Evolutionary conservation across 2,888 invertebrate genomes (phyloP), one percentile per base, ranked within the genome.

Genomic region (Synanthedon andrenaeformis): DNA sequence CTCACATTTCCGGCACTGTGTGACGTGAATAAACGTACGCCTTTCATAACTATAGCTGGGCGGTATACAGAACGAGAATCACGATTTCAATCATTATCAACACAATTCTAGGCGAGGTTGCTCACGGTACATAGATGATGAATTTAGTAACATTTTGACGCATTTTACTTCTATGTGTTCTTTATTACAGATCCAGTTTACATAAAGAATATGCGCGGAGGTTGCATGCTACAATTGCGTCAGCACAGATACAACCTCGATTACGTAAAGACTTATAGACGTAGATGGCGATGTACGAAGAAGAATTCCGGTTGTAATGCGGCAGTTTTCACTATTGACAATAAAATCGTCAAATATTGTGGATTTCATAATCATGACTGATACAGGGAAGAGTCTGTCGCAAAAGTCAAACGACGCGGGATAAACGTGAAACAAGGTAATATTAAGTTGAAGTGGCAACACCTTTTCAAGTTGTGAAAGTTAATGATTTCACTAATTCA

Each of bases 241-340:
- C 41, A 51, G 2, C 53, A 61, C 13, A 60, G 56, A 41, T 69
- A 54, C 49, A 14, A 55, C 11, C 61, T 58, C n/a, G 64, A 67
- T 53, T 61, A 64, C 28, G 55, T 54, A 3, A 53, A 17, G 8
- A 61, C 58, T 0, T 14, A 19, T 1, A 71, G 66, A 58, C 63
- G 61, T 28, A 66, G 69, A 59, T 75, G 75, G 75, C 66, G 70
- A 10, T 73, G 74, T 51, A 53, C 61, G 8, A 69, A 64, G 54
- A 65, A 62, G 51, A 59, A 58, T 13, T 51, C 51, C 17, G 60
- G 62, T 12, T 74, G 73, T 28, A 55, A 51, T 3, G 72, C 68
- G 1, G 57, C 64, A 8, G 23, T 72, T 1, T 61, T 58, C 23
- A 70, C 70, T 2, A 14, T 62, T n/a, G 58, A 60, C 0, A 55